phyloP scores from a whole-genome alignment of 2,888 invertebrate genomes.

The Lithophane socia region DNA sequence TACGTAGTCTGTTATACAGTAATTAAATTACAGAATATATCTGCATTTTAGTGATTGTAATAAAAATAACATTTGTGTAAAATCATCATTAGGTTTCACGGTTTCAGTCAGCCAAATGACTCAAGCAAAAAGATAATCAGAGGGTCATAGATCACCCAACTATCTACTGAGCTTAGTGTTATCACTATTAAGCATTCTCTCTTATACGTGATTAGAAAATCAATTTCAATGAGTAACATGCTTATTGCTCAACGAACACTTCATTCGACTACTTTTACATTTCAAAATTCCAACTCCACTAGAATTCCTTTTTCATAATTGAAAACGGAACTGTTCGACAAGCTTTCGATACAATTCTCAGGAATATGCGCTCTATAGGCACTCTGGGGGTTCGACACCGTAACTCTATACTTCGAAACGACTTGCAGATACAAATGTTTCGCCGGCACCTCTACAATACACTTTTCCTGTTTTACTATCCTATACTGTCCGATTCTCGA shows the following conservation, averaged over 20 bases:
- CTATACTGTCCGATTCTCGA: conserved; percentile 65
- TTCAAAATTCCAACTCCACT: conserved; percentile 26
- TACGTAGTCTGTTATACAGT: conserved; percentile 9
- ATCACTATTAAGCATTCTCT: background rate
- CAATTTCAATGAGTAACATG: background rate
- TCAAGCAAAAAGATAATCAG: background rate
- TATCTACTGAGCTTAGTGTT: background rate
- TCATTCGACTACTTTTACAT: background rate
- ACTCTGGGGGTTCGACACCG: conserved; percentile 63
- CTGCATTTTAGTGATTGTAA: background rate
- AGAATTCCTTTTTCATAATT: conserved; percentile 55
- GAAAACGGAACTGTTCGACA: conserved; percentile 58
- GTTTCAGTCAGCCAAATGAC: background rate
- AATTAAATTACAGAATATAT: conserved; percentile 39
- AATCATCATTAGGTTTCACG: background rate
- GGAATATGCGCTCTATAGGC: conserved; percentile 54
- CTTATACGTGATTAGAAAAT: background rate
- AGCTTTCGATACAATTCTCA: conserved; percentile 59
- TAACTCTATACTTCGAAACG: conserved; percentile 65
- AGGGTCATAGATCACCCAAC: background rate
- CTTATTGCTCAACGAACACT: background rate
- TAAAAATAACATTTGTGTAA: background rate
- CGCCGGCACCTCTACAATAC: conserved; percentile 64
- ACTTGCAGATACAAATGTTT: conserved; percentile 66
- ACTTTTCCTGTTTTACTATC: conserved; percentile 67